A percentile compares a stretch with the other conserved stretches of the same genome.
These are phyloP conservation scores for Nettapus auritus DNA, from an alignment of 2,113 vertebrate genomes.

Conservation along the genomic window DNA sequence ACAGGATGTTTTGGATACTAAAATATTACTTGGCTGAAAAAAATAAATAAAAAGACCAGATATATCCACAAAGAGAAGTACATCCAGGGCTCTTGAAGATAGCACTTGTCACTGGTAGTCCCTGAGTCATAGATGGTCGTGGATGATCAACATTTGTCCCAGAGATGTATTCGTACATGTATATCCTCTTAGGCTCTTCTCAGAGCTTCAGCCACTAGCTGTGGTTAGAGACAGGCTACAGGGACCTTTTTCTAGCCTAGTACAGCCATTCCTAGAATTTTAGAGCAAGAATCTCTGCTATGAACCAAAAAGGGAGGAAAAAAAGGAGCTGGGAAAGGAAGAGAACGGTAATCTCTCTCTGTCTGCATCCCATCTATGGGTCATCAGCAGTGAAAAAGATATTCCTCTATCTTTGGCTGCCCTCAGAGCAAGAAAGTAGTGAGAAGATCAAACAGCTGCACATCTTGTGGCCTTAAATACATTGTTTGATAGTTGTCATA, in stretches of 20 bases:
- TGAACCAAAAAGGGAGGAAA: background rate
- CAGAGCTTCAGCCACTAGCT: background rate
- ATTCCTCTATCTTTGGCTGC: background rate
- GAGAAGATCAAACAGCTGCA: no score
- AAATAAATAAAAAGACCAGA: background rate
- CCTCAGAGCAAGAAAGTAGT: background rate
- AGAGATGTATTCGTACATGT: fast-evolving
- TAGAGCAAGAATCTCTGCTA: background rate
- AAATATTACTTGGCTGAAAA: no score
- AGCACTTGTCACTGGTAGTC: background rate
- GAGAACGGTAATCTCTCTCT: background rate
- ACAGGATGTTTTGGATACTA: background rate
- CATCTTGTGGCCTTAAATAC: background rate
- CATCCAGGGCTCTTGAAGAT: background rate
- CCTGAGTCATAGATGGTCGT: background rate
- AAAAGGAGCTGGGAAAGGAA: background rate
- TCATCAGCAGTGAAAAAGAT: background rate
- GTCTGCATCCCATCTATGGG: background rate
- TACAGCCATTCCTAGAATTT: background rate
- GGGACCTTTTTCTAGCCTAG: background rate
- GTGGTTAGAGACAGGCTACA: background rate
- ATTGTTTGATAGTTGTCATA: background rate
- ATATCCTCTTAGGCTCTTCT: background rate
- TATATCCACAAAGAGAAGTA: background rate
- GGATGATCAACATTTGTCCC: background rate